phyloP scores from a whole-genome alignment of 2,888 invertebrate genomes.

The Sphinx pinastri region DNA sequence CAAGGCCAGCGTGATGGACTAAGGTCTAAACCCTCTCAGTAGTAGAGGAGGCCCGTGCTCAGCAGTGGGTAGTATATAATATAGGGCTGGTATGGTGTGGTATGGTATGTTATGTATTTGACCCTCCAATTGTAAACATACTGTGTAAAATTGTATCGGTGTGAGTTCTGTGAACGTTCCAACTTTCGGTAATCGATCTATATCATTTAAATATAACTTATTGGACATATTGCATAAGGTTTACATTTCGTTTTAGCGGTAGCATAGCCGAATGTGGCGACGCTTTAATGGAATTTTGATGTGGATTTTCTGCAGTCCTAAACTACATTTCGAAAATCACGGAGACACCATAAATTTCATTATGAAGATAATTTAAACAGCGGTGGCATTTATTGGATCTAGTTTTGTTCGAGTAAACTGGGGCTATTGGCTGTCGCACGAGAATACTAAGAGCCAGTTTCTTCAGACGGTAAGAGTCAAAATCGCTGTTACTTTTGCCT shows the following conservation, averaged over 20 bases:
- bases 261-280: slow-evolving; percentile 1
- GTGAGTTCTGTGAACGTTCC: too few species aligned
- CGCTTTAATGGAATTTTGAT: slow-evolving; percentile 34
- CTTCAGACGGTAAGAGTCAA: background rate
- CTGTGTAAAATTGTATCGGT: too few species aligned
- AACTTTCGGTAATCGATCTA: too few species aligned
- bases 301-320: slow-evolving; percentile 34
- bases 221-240: background rate
- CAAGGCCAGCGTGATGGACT: too few species aligned
- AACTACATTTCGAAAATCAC: slow-evolving; percentile 32
- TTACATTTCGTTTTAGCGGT: background rate
- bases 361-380: slow-evolving; percentile 34
- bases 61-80: too few species aligned
- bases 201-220: too few species aligned
- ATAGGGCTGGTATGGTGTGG: too few species aligned
- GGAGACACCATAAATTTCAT: slow-evolving; percentile 36
- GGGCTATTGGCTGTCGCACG: slow-evolving; percentile 26
- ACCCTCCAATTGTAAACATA: too few species aligned
- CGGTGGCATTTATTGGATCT: slow-evolving; percentile 38
- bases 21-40: too few species aligned
- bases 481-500: too few species aligned
- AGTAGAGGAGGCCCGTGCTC: too few species aligned
- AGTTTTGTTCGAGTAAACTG: slow-evolving; percentile 36
- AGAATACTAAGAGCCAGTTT: background rate
- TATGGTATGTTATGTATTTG: too few species aligned